phyloP scores from a whole-genome alignment of 2,113 vertebrate genomes.

The Sorex fumeus region DNA sequence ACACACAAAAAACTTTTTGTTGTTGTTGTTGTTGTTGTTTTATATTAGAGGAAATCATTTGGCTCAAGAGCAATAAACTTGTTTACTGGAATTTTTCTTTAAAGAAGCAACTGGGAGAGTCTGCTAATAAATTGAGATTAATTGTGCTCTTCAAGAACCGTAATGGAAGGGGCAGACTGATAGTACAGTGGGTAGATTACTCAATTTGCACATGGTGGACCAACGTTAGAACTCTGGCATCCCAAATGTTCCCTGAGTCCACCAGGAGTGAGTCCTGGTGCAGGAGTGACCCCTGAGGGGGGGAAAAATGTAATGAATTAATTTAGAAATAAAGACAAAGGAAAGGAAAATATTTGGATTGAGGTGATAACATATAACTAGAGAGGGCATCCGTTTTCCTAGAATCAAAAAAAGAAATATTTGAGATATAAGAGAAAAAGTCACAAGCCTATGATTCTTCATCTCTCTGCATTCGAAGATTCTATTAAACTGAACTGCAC shows the following conservation, averaged over 20 bases:
- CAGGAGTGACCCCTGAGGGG: too few relatives aligned
- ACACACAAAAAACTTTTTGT: not conserved
- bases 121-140: constrained; percentile 68
- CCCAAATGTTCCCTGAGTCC: too few relatives aligned
- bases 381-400: not conserved
- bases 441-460: not conserved
- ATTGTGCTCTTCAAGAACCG: constrained; percentile 56
- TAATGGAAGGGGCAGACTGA: not conserved
- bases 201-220: too few relatives aligned
- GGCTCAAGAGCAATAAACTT: constrained; percentile 51
- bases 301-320: too few relatives aligned
- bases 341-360: constrained; percentile 44
- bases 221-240: too few relatives aligned
- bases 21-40: too few relatives aligned
- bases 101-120: constrained; percentile 44
- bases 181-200: too few relatives aligned
- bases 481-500: not conserved
- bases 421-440: not conserved
- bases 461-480: constrained; percentile 30
- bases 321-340: too few relatives aligned
- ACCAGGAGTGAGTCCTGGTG: too few relatives aligned
- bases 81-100: constrained; percentile 51
- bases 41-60: constrained; percentile 58
- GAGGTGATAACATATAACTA: constrained; percentile 36
- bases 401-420: constrained; percentile 16